Percentiles rank a stretch among this genome's conserved stretches.
Evolutionary conservation across 2,113 vertebrate genomes (phyloP).

Genomic region (Myotis brandtii): DNA sequence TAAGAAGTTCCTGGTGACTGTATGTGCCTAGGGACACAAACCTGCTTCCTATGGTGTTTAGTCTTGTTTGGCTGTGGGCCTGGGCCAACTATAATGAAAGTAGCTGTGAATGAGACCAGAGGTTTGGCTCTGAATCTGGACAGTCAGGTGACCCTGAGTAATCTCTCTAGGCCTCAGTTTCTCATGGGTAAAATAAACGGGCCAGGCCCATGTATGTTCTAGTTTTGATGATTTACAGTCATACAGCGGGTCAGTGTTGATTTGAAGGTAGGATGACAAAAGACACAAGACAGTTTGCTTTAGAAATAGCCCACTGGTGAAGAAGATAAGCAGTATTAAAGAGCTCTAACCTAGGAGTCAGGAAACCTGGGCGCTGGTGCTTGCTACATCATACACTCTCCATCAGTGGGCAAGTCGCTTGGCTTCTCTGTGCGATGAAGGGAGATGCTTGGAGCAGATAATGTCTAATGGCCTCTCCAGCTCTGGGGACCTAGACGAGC

Average conservation of each 20-base stretch:
- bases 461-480: neutral
- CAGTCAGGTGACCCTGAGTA: neutral
- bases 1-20: neutral
- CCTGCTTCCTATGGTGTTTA: neutral
- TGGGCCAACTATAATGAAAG: neutral
- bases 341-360: neutral
- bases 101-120: neutral
- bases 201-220: neutral
- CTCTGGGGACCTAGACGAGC: neutral
- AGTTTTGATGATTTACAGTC: constrained; percentile 1
- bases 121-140: neutral
- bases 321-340: neutral
- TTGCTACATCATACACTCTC: neutral
- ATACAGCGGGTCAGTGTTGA: neutral
- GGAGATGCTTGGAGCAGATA: neutral
- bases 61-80: neutral
- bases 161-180: neutral
- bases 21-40: neutral
- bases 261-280: neutral
- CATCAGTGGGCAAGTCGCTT: neutral
- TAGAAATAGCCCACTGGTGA: neutral
- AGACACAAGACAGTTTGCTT: neutral
- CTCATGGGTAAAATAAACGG: constrained; percentile 14
- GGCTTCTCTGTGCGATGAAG: neutral
- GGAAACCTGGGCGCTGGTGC: neutral